Percentiles rank a stretch among this genome's conserved stretches.
Evolutionary conservation across 2,797 vertebrate genomes (phyloP).

Genomic region (Naso thynnoides): DNA sequence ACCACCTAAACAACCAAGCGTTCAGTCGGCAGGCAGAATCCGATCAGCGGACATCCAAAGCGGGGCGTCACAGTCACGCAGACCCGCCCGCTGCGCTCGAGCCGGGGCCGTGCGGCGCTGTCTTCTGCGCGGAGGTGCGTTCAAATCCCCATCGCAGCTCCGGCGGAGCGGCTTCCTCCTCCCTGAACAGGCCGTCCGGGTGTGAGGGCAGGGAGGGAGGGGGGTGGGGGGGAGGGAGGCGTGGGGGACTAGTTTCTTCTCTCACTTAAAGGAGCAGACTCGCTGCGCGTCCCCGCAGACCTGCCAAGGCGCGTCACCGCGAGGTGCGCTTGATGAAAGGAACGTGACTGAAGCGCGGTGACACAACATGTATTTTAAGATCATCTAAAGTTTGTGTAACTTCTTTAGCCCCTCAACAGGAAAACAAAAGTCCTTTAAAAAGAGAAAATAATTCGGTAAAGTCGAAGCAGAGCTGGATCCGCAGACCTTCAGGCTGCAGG

Average conservation of each 20-base stretch:
- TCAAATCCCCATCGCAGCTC: constrained; percentile 67
- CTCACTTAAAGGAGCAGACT: constrained; percentile 82
- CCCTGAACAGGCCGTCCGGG: constrained; percentile 28
- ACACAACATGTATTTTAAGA: neutral
- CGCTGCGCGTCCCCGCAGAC: constrained; percentile 18
- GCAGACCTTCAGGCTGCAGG: neutral
- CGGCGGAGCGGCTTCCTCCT: constrained; percentile 37
- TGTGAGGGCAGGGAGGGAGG: neutral
- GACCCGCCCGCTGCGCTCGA: constrained; percentile 49
- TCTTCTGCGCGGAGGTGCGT: constrained; percentile 35
- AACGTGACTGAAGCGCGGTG: neutral
- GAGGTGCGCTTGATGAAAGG: neutral
- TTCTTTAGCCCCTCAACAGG: neutral
- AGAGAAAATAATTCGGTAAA: too few species aligned
- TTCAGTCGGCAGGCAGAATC: constrained; percentile 10
- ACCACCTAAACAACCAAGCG: neutral
- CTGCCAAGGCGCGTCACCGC: constrained; percentile 8
- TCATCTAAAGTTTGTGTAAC: neutral
- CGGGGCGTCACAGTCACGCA: constrained; percentile 11
- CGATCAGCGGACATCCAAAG: constrained; percentile 31
- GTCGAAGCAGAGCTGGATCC: neutral
- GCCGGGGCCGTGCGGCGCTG: constrained; percentile 40
- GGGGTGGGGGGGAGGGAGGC: fast-evolving
- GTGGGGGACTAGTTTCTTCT: neutral
- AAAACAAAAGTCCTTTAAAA: neutral